These are phyloP conservation scores for Pinctada fucata DNA, from an alignment of 2,888 invertebrate genomes.

Conservation along the genomic window DNA sequence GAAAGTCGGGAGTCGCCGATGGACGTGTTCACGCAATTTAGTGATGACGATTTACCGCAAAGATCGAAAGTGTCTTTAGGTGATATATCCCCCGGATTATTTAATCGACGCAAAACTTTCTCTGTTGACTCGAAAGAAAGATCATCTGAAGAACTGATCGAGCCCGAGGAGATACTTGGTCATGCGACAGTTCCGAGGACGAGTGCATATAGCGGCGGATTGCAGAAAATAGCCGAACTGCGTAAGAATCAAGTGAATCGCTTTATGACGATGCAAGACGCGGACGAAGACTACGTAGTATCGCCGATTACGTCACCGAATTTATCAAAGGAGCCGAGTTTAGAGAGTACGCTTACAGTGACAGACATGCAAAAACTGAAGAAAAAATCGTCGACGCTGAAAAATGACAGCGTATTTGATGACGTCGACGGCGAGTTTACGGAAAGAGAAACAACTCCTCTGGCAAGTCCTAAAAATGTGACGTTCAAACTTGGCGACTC, in stretches of 20 bases:
- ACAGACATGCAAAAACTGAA: slow-evolving; percentile 20
- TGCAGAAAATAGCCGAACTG: slow-evolving; percentile 43
- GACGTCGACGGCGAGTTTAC: slow-evolving; percentile 1
- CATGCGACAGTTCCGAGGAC: slow-evolving; percentile 6
- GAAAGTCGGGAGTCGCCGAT: slow-evolving; percentile 9
- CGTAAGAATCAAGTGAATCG: slow-evolving; percentile 52
- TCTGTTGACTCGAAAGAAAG: not conserved
- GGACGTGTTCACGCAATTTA: slow-evolving; percentile 6
- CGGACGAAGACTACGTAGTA: slow-evolving; percentile 55
- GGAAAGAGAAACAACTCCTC: not conserved
- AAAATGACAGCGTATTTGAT: not conserved
- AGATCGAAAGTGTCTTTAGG: slow-evolving; percentile 14
- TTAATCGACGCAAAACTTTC: not conserved
- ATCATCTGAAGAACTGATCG: slow-evolving; percentile 8
- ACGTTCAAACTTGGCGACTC: not conserved
- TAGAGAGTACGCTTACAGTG: slow-evolving; percentile 34
- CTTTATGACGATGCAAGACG: slow-evolving; percentile 46
- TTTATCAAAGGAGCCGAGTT: slow-evolving; percentile 28
- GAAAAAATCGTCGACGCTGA: slow-evolving; percentile 27
- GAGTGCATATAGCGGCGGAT: slow-evolving; percentile 19
- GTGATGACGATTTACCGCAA: not conserved
- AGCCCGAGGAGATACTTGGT: slow-evolving; percentile 27
- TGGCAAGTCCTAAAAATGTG: not conserved
- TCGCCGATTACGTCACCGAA: slow-evolving; percentile 25
- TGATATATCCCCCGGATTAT: slow-evolving; percentile 14